Percentiles rank a stretch among this genome's conserved stretches.
These are phyloP conservation scores for Sesia bembeciformis DNA, from an alignment of 2,888 invertebrate genomes.

Conservation along the genomic window DNA sequence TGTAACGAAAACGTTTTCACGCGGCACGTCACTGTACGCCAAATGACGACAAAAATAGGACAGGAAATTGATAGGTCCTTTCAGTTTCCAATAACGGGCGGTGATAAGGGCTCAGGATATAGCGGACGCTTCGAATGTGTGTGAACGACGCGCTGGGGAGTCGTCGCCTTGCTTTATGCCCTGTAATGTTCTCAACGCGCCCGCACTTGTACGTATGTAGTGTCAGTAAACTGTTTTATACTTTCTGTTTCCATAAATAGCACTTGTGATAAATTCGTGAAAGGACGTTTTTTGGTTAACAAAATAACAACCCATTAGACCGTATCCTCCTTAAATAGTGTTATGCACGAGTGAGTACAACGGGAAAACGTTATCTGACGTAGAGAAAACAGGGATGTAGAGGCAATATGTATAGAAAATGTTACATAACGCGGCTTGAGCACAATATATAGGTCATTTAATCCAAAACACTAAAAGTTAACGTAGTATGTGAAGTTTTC, in stretches of 20 bases:
- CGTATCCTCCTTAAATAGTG: slow-evolving; percentile 1
- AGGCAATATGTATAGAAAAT: slow-evolving; percentile 22
- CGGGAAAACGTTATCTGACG: slow-evolving; percentile 5
- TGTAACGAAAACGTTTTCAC: no score
- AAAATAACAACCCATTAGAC: slow-evolving; percentile 6
- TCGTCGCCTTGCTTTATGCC: slow-evolving; percentile 33
- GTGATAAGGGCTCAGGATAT: slow-evolving; percentile 39
- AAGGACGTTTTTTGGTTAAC: neutral
- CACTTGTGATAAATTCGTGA: no score
- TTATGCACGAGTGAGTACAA: neutral
- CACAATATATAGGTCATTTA: slow-evolving; percentile 23
- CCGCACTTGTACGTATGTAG: neutral
- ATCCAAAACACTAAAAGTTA: slow-evolving; percentile 27
- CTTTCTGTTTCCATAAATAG: no score
- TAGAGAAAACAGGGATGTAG: slow-evolving; percentile 18
- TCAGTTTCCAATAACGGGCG: slow-evolving; percentile 42
- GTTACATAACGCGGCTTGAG: slow-evolving; percentile 21
- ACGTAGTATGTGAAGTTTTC: slow-evolving; percentile 9
- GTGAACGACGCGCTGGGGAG: slow-evolving; percentile 33
- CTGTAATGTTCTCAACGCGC: slow-evolving; percentile 21
- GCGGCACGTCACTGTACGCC: slow-evolving; percentile 7
- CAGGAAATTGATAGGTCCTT: slow-evolving; percentile 47
- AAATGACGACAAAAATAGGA: slow-evolving; percentile 30
- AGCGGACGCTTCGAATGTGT: slow-evolving; percentile 18
- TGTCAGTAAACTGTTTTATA: no score